phyloP scores from a whole-genome alignment of 1,140 invertebrate genomes.

The Metopolophium dirhodum region DNA sequence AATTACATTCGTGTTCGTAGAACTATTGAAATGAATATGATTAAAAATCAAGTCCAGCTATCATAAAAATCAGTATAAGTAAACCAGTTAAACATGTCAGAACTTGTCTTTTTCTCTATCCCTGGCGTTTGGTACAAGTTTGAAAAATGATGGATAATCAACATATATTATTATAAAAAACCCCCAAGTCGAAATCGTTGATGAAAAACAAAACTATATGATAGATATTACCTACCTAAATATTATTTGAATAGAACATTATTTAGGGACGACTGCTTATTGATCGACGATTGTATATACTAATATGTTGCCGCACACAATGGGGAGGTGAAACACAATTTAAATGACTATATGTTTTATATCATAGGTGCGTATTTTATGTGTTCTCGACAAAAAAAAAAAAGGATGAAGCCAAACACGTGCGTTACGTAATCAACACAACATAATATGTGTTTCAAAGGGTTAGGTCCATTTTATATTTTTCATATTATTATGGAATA shows the following conservation, averaged over 20 bases:
- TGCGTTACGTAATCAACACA: slow-evolving; percentile 1
- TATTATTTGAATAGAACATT: not conserved
- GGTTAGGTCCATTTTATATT: not conserved
- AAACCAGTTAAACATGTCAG: slow-evolving; percentile 46
- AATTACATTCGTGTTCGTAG: not conserved
- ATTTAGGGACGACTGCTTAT: not conserved
- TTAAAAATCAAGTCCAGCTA: not conserved
- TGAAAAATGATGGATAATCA: not conserved
- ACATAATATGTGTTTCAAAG: not conserved
- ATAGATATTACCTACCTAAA: not conserved
- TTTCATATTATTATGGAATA: not conserved
- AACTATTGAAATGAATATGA: not conserved
- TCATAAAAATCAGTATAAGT: not conserved
- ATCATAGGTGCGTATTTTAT: not conserved
- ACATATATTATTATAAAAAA: not conserved
- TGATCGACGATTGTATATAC: not conserved
- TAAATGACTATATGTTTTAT: not conserved
- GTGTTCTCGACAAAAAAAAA: not conserved
- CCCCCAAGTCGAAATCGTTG: not conserved
- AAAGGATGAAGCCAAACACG: slow-evolving; percentile 29
- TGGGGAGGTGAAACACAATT: not conserved
- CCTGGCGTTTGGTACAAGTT: not conserved
- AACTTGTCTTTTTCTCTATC: not conserved
- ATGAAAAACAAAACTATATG: not conserved
- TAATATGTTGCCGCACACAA: not conserved